Evolutionary conservation across 53 echinoderm and acorn worm species (phyloP), one percentile per base, ranked within the genome.

Genomic region (Holothuria scabra): DNA sequence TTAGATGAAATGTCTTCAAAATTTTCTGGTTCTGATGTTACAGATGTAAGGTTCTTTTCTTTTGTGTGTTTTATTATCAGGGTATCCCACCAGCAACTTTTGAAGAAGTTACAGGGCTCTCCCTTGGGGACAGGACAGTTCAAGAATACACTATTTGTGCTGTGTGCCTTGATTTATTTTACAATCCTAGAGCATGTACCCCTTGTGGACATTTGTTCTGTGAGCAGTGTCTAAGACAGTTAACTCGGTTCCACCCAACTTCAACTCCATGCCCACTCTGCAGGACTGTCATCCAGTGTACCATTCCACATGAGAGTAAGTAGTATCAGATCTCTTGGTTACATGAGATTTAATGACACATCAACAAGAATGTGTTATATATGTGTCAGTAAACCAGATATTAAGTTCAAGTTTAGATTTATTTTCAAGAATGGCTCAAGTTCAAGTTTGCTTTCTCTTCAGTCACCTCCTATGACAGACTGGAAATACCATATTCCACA

Each of bases 121-220:
- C 82, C 19, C 65, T 81, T 25, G 87, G 78, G 28, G 86, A 88
- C 32, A 86, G 64, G 56, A 83, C 89, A 23, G 67, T 93, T 19
- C 93, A 90, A n/a, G 90, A 95, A 79, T 91, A 86, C 74, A 87
- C 88, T 8, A 90, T 90, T n/a, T 95, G 95, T 80, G 67, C 91
- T 19, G 89, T 95, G 46, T 93, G 93, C 63, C 66, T 95, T 78
- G 95, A 95, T 76, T 66, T 95, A 67, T 95, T 89, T 85, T 91
- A 82, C 71, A 85, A 95, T 48, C 93, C 95, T 23, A 78, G 91
- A 26, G 60, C 69, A 21, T 95, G 95, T 83, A 79, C 84, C 12
- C 95, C 95, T 0, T 95, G 93, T 57, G 86, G 74, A 30, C 93
- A 93, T 41, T 80, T 95, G 72, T 95, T 95, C 89, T 95, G 95